Conservation (phyloP, 2,113 vertebrate genomes). For the Catharus fuscescens region DNA sequence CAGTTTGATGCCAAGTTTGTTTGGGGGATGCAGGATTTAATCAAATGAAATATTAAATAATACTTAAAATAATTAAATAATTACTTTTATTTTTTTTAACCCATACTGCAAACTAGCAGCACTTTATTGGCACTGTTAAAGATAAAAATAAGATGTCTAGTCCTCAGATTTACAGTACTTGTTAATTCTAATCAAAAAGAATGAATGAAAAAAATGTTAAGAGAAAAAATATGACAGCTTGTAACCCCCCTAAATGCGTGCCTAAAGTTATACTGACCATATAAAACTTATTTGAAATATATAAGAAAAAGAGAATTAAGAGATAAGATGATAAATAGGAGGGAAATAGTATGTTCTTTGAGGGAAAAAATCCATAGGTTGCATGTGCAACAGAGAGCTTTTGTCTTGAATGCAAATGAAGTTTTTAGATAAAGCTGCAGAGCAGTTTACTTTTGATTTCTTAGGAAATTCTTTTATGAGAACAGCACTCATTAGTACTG, state of each 20-base stretch:
- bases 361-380: neutral
- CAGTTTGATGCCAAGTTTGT: neutral
- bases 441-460: neutral
- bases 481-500: neutral
- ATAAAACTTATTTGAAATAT: neutral
- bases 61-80: too few relatives aligned
- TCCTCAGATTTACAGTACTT: neutral
- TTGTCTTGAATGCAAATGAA: neutral
- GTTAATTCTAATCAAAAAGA: neutral
- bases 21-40: neutral
- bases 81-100: neutral
- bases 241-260: rapidly evolving
- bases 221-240: neutral
- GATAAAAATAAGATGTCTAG: neutral
- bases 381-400: neutral
- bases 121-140: neutral
- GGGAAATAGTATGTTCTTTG: neutral
- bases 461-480: neutral
- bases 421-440: neutral
- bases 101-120: neutral
- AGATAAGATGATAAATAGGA: neutral
- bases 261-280: neutral
- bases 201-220: neutral
- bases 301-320: neutral
- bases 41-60: too few relatives aligned